Evolutionary conservation across 2,888 invertebrate species (phyloP), one percentile per base, ranked within the genome.

Genomic region (Conus canariensis): DNA sequence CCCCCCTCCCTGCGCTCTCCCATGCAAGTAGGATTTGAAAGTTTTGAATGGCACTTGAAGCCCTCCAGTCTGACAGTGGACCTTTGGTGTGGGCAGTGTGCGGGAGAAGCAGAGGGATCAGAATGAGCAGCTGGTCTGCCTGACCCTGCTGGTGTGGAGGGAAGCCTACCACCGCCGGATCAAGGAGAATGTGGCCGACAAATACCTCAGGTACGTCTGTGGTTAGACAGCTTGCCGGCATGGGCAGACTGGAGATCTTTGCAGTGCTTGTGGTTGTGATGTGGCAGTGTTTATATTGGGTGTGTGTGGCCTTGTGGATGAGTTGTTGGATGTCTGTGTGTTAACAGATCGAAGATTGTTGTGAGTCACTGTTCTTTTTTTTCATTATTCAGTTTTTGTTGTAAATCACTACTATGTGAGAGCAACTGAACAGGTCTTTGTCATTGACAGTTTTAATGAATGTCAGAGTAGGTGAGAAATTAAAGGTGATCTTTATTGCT

Each of bases 131-230:
- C 82, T 94, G 22, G 91, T 93, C 87, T 74, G 87, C n/a, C 88
- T 91, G 64, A 91, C 93, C 1, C 91, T 94, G 70, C 80, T 88
- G 12, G 77, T 91, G 30, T 95, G 95, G 95, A 92, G 90, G 58
- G 91, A 93, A 58, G 90, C 88, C 22, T 94, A 93, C 88, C 74
- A 90, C 64, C 92, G 92, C 45, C 88, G 93, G 56, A 89, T 93
- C 22, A 95, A 95, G 87, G 92, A 93, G 58, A 94, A 94, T 90
- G 92, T 92, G 80, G 95, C 95, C 9, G 93, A 94, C 88, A 88
- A 90, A 56, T 93, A 93, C 90, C 92, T 92, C 89, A 94, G 94
- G 95, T 95, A 92, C 12, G 87, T 45, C 45, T 45, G 45, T 45
- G 45, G 45, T 45, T 3, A 45, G 45, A 45, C 10, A 80, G n/a